phyloP scores from a whole-genome alignment of 2,113 vertebrate genomes.

The Anguilla rostrata region DNA sequence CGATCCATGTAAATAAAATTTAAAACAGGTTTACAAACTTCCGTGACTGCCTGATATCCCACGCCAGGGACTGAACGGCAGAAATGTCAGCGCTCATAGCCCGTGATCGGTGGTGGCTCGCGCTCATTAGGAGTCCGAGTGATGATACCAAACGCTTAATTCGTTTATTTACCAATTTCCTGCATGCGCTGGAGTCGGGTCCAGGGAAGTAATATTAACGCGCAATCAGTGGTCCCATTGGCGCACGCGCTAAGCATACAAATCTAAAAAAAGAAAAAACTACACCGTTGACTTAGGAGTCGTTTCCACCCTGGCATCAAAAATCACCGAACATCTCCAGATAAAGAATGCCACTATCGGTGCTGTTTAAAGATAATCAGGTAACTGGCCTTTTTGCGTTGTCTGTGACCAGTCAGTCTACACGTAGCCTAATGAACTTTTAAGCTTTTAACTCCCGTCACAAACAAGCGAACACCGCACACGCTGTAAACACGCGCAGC shows the following conservation, averaged over 20 bases:
- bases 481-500: too few relatives aligned
- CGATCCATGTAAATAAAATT: too few relatives aligned
- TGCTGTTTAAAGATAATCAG: background rate
- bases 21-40: too few relatives aligned
- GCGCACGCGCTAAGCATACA: background rate
- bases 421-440: background rate
- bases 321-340: background rate
- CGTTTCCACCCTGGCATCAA: background rate
- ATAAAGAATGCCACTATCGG: background rate
- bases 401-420: background rate
- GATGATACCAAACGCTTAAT: constrained; percentile 14
- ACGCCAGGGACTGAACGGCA: too few relatives aligned
- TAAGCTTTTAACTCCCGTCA: background rate
- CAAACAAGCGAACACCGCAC: background rate
- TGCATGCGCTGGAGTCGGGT: background rate
- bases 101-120: too few relatives aligned
- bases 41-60: too few relatives aligned
- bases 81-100: too few relatives aligned
- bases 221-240: background rate
- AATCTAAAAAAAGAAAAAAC: background rate
- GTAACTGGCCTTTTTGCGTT: background rate
- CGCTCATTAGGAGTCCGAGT: too few relatives aligned
- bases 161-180: constrained; percentile 28
- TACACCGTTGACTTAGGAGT: background rate
- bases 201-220: background rate